Conservation (phyloP, 64 coral and sea anemone species). For the Montipora capricornis region DNA sequence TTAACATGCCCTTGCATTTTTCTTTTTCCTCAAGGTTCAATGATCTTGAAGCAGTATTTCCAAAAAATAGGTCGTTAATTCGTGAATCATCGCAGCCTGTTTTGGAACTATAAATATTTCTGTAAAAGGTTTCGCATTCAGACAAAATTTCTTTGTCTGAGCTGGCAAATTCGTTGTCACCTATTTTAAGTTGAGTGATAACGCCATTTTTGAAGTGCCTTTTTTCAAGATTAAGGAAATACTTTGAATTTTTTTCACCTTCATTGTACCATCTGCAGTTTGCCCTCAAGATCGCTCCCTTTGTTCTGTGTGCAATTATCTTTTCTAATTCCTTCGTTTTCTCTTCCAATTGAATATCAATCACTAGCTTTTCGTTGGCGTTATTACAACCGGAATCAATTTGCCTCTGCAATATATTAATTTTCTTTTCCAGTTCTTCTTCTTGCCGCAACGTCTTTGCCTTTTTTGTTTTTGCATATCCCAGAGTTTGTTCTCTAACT, state of each 20-base stretch:
- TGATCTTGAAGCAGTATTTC: too few species aligned
- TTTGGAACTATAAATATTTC: slow-evolving; percentile 9
- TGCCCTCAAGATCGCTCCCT: too few species aligned
- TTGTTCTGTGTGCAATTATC: too few species aligned
- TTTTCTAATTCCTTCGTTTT: neutral
- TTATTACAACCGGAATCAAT: too few species aligned
- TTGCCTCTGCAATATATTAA: slow-evolving; percentile 3
- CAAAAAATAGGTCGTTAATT: too few species aligned
- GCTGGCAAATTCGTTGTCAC: neutral
- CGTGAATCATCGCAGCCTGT: too few species aligned
- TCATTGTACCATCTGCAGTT: too few species aligned
- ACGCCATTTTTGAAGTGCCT: neutral
- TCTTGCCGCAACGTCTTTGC: neutral
- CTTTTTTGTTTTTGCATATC: neutral
- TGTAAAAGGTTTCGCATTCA: slow-evolving; percentile 6
- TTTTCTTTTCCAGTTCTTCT: slow-evolving; percentile 5
- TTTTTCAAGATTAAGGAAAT: too few species aligned
- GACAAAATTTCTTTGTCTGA: neutral
- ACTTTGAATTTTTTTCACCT: too few species aligned
- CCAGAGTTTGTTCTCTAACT: slow-evolving; percentile 34
- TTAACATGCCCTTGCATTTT: too few species aligned
- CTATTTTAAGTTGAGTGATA: neutral
- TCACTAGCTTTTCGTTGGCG: neutral
- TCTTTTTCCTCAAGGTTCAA: too few species aligned
- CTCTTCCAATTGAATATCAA: neutral